Evolutionary conservation across 2,888 invertebrate species (phyloP), one percentile per base, ranked within the genome.

Genomic region (Dynastes maya): DNA sequence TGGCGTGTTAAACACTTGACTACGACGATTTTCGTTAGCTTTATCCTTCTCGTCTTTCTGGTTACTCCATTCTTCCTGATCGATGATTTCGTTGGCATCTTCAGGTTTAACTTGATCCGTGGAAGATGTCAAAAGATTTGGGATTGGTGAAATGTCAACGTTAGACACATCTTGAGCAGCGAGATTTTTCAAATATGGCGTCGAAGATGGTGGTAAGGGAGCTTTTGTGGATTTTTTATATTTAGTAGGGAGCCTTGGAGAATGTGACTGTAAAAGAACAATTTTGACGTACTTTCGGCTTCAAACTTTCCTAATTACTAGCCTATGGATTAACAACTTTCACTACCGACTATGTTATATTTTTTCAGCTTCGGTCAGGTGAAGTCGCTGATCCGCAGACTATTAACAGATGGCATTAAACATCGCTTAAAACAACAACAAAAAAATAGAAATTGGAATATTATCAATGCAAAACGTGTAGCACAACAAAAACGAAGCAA

Each of bases 181-280:
- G 13, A 9, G 11, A 45, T 74, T 27, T 58, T 40, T 58, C n/a
- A 49, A 13, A 29, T 64, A 70, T 40, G 88, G 86, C 0, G 87
- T 86, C 0, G 87, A 87, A 6, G 85, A 79, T 0, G 92, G 93
- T 11, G 94, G 93, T 11, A 91, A 91, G 0, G 95, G 95, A 0
- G 95, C 95, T 5, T 91, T 91, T 64, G 92, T 92, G 78, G 91
- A 90, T 87, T 94, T 94, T 76, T 92, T 90, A 68, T 90, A 85
- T 76, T 90, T 90, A 0, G 92, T 91, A 2, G 92, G 92, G 27
- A 87, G 82, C 78, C 86, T 87, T 0, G 89, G 88, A 9, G 89
- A 88, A 79, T 86, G 86, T 79, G 84, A 85, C 88, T 87, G 76
- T 29, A 82, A 81, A 75, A 68, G 77, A 77, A 80, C 75, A 32